Conservation (phyloP, 2,113 vertebrate species). For the Calonectris borealis region DNA sequence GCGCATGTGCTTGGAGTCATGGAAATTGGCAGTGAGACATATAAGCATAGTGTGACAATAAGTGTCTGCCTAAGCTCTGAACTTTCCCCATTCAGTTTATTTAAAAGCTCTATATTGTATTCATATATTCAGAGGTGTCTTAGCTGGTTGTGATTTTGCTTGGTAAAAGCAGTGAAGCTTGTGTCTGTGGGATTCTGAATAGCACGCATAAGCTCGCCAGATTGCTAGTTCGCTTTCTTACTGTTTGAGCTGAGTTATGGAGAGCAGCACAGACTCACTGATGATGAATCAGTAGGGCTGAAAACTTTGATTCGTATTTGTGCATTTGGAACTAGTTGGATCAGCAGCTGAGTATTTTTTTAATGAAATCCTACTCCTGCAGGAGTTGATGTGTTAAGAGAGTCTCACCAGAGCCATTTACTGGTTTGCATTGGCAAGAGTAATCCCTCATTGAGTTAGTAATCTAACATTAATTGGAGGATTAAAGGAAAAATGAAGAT, state of each 20-base stretch:
- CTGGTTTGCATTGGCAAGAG: not conserved
- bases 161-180: not conserved
- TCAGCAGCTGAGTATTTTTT: not conserved
- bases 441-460: not conserved
- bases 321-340: not conserved
- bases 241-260: not conserved
- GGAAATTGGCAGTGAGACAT: not conserved
- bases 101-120: not conserved
- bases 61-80: not conserved
- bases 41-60: not conserved
- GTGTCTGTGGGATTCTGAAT: not conserved
- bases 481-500: not conserved
- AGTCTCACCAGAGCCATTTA: not conserved
- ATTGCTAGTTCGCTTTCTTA: not conserved
- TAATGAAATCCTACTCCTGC: not conserved
- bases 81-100: not conserved
- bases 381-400: not conserved
- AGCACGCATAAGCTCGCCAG: fast-evolving
- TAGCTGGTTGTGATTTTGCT: not conserved
- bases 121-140: not conserved
- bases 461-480: not conserved
- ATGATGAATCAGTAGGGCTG: not conserved
- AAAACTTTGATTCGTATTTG: not conserved
- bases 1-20: not conserved
- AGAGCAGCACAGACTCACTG: not conserved